phyloP scores from a whole-genome alignment of 2,113 vertebrate genomes.

The Rafetus swinhoei region DNA sequence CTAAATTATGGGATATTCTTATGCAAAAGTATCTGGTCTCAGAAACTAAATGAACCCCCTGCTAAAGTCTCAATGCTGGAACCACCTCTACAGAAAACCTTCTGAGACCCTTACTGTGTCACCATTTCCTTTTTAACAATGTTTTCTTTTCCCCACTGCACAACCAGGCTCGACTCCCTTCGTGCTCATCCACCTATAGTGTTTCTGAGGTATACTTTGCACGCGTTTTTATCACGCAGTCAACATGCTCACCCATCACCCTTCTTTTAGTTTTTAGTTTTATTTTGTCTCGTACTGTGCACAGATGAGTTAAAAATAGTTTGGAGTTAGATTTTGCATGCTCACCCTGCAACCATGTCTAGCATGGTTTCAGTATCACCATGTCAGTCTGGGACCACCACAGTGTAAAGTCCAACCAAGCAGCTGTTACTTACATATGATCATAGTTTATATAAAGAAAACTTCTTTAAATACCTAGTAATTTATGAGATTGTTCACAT shows the following conservation, averaged over 20 bases:
- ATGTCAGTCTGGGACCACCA: slow-evolving; percentile 32
- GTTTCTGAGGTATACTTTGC: slow-evolving; percentile 99
- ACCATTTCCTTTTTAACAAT: slow-evolving; percentile 85
- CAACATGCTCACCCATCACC: slow-evolving; percentile 78
- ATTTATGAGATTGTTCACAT: neutral
- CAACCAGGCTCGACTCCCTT: slow-evolving; percentile 98
- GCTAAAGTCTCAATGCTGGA: slow-evolving; percentile 78
- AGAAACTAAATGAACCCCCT: slow-evolving; percentile 70
- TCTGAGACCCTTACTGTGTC: slow-evolving; percentile 79
- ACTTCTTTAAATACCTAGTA: neutral
- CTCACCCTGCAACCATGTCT: slow-evolving; percentile 73
- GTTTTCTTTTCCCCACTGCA: slow-evolving; percentile 91
- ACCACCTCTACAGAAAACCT: slow-evolving; percentile 77
- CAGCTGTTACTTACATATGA: neutral
- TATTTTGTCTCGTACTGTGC: slow-evolving; percentile 83
- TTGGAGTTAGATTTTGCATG: slow-evolving; percentile 77
- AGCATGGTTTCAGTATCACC: slow-evolving; percentile 71
- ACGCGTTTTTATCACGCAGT: slow-evolving; percentile 85
- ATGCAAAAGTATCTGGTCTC: slow-evolving; percentile 66
- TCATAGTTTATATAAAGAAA: neutral
- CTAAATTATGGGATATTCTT: slow-evolving; percentile 49
- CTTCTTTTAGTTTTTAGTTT: slow-evolving; percentile 70
- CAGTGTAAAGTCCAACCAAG: slow-evolving; percentile 1
- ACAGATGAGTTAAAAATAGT: slow-evolving; percentile 71
- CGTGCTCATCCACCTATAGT: slow-evolving; percentile 99